Evolutionary conservation across 1,140 invertebrate genomes (phyloP), one percentile per base, ranked within the genome.

Genomic region (Leucophenga varia): DNA sequence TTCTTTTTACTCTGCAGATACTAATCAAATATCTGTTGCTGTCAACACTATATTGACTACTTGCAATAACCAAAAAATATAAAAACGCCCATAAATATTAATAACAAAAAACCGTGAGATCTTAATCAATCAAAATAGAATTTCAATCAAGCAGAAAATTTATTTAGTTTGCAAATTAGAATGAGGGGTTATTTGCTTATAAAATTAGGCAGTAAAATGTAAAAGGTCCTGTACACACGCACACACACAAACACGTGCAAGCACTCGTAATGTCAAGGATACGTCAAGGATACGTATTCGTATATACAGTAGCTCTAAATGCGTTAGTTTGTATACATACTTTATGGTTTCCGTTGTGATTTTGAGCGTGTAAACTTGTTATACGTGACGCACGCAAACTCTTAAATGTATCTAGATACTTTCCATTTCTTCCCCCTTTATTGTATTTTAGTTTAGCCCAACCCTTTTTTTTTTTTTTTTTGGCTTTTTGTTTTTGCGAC

Each of bases 261-360:
- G 59, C 51, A 56, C 64, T 63, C 40, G 30, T 47, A 38, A 58
- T 58, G 61, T 55, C 55, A 64, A 54, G 61, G 61, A 58, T 57
- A 64, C 22, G 22, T 25, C 10, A 25, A 25, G 22, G 22, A 25
- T 25, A 25, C 10, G 22, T 10, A 25, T 48, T n/a, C n/a, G n/a
- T n/a, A n/a, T n/a, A n/a, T n/a, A n/a, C n/a, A n/a, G n/a, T n/a
- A n/a, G 28, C 21, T 17, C 21, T 35, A 42, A n/a, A 25, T 12
- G 37, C 13, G 12, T 28, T 21, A 40, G 20, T 25, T 25, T 25
- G 22, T 16, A 43, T 43, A 41, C 31, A 57, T 59, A 67, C 63
- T 67, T 67, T 67, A 67, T 67, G 63, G 63, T 67, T 67, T 67
- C 63, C 63, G 63, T 56, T 34, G 64, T 65, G 63, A 65, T 65